phyloP scores from a whole-genome alignment of 2,113 vertebrate genomes.

The Microtus ochrogaster region DNA sequence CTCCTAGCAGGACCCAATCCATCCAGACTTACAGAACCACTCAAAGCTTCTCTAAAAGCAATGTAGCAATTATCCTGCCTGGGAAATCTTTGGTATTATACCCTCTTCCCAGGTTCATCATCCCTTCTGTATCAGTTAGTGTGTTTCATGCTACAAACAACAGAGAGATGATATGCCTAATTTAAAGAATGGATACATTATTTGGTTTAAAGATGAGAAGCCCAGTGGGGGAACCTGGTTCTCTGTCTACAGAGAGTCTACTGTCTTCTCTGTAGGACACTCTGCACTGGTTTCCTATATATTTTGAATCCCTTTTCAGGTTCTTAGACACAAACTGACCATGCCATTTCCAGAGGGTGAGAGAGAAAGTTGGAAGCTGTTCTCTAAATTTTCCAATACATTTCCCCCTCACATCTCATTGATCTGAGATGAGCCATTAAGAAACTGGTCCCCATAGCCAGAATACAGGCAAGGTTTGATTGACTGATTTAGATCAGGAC shows the following conservation, averaged over 20 bases:
- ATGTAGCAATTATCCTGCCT: background rate
- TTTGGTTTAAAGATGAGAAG: background rate
- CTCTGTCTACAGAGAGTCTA: background rate
- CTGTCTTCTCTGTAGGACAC: background rate
- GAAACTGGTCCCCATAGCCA: background rate
- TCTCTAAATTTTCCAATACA: constrained; percentile 1
- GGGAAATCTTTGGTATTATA: background rate
- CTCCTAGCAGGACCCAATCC: background rate
- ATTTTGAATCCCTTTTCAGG: background rate
- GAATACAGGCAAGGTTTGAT: background rate
- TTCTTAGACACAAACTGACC: background rate
- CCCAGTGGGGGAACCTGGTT: background rate
- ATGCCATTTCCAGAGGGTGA: background rate
- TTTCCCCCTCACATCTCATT: background rate
- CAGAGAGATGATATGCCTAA: background rate
- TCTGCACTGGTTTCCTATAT: background rate
- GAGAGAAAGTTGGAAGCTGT: background rate
- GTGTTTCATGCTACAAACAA: background rate
- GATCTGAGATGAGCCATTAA: background rate
- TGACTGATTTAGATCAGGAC: background rate
- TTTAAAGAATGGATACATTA: background rate
- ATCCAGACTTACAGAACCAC: background rate
- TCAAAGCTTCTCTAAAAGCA: background rate
- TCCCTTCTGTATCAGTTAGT: background rate
- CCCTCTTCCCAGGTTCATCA: background rate